Evolutionary conservation across 2,797 vertebrate species (phyloP).

Genomic region (Pseudochromis fuscus): DNA sequence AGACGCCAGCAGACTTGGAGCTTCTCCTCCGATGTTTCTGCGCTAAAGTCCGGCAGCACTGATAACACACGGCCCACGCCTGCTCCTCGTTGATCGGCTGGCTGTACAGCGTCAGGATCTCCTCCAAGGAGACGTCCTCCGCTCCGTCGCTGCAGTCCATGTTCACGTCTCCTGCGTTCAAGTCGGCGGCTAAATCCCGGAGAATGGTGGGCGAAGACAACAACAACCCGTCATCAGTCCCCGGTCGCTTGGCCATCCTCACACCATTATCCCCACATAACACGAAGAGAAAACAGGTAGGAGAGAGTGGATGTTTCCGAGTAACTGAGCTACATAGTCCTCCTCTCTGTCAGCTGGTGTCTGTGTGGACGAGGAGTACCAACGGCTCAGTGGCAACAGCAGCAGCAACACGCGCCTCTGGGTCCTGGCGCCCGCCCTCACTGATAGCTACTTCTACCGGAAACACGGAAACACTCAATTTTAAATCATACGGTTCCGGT

Average conservation of each 20-base stretch:
- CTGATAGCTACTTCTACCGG: too few relatives aligned
- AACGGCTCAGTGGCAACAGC: slow-evolving; percentile 36
- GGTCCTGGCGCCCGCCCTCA: slow-evolving; percentile 73
- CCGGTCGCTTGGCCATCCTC: slow-evolving; percentile 82
- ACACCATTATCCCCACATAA: slow-evolving; percentile 44
- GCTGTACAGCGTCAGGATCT: slow-evolving; percentile 92
- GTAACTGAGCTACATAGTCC: background rate
- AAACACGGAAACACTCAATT: too few relatives aligned
- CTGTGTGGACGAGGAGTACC: slow-evolving; percentile 1
- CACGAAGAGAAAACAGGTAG: accelerated
- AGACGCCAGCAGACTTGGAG: slow-evolving; percentile 65
- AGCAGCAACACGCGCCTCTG: slow-evolving; percentile 32
- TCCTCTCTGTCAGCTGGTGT: slow-evolving; percentile 17
- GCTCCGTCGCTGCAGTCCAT: slow-evolving; percentile 78
- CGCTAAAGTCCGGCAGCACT: slow-evolving; percentile 89
- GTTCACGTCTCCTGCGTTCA: slow-evolving; percentile 69
- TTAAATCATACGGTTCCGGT: too few relatives aligned
- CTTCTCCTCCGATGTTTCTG: slow-evolving; percentile 74
- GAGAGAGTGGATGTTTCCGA: background rate
- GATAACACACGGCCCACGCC: slow-evolving; percentile 98
- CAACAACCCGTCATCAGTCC: slow-evolving; percentile 78
- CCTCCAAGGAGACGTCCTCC: slow-evolving; percentile 89
- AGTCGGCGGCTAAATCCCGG: slow-evolving; percentile 63
- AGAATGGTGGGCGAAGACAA: slow-evolving; percentile 72
- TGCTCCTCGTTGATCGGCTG: slow-evolving; percentile 99